Evolutionary conservation across 2,113 vertebrate genomes (phyloP).

Genomic region (Pseudorasbora parva): DNA sequence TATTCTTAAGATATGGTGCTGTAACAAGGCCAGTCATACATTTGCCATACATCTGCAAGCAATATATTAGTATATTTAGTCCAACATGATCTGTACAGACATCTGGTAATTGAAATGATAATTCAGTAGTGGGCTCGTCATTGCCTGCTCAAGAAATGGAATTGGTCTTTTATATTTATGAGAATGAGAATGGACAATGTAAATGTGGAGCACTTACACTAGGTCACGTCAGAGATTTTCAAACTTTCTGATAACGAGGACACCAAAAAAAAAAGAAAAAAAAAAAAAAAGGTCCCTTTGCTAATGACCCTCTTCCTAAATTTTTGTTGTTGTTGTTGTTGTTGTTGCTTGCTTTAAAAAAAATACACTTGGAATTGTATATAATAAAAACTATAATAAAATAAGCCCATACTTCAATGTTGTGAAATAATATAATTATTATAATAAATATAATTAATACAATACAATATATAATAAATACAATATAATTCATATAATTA

Average conservation of each 20-base stretch:
- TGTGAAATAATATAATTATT: too few species aligned
- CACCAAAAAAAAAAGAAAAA: too few species aligned
- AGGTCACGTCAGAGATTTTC: background rate
- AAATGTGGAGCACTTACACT: background rate
- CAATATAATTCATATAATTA: too few species aligned
- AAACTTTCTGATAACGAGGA: too few species aligned
- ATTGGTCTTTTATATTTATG: background rate
- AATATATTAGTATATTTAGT: slow-evolving; percentile 22
- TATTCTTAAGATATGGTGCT: background rate
- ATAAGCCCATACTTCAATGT: too few species aligned
- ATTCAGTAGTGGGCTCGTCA: slow-evolving; percentile 12
- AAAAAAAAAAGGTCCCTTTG: too few species aligned
- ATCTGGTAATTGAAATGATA: slow-evolving; percentile 35
- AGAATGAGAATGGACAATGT: background rate
- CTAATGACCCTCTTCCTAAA: too few species aligned
- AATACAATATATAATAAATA: too few species aligned
- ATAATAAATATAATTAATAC: too few species aligned
- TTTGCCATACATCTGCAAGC: slow-evolving; percentile 5
- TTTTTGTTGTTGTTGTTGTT: too few species aligned
- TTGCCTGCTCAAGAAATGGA: background rate
- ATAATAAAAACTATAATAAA: too few species aligned
- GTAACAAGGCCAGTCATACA: slow-evolving; percentile 27
- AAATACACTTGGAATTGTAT: too few species aligned
- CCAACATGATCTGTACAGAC: background rate
- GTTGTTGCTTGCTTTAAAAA: background rate